Base-by-base conservation (phyloP, 2,888 invertebrate genomes). In the Andrena chrysosceles region DNA sequence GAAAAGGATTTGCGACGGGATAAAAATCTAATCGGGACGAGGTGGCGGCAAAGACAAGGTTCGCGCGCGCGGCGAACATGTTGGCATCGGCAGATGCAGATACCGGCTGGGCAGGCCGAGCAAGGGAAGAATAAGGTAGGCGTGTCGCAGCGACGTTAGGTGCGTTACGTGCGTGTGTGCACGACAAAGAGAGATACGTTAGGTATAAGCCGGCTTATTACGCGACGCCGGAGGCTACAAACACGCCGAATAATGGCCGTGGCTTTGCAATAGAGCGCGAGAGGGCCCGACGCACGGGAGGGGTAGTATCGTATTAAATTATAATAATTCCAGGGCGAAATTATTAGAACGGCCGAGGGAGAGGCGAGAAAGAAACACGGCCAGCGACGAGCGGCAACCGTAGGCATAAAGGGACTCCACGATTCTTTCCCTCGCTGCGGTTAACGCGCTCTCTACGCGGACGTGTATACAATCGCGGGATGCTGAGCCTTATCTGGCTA, bases 221-320 rank as follows among this genome's bases (percentile, higher is more conserved):
- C 87, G 87, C 90, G 89, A 78, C 63, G 85, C 89, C 86, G 72
- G 83, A 84, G 89, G 90, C 86, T 84, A 86, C 89, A 89, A 90
- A 90, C 89, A 89, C 88, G 88, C 82, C 89, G 89, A 89, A 89
- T 89, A 89, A 89, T 90, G 87, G 90, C 81, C 87, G 83, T 83
- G 83, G 87, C 81, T 64, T 64, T 54, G 83, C 77, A 75, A 75
- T 84, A 73, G 87, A 79, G 74, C 77, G 82, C 59, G 81, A 49
- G 80, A 78, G 63, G 60, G 68, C 60, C 56, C 52, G 72, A 59
- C 48, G 70, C 66, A 77, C 78, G 81, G 78, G 78, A 81, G 85
- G 85, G 74, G 77, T 80, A 66, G 87, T 88, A 89, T 91, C 89
- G 89, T 90, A 91, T 91, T 90, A 89, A 91, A 92, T 92, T 92